Base-by-base conservation (phyloP, 2,113 vertebrate species). In the Podarcis raffonei region DNA sequence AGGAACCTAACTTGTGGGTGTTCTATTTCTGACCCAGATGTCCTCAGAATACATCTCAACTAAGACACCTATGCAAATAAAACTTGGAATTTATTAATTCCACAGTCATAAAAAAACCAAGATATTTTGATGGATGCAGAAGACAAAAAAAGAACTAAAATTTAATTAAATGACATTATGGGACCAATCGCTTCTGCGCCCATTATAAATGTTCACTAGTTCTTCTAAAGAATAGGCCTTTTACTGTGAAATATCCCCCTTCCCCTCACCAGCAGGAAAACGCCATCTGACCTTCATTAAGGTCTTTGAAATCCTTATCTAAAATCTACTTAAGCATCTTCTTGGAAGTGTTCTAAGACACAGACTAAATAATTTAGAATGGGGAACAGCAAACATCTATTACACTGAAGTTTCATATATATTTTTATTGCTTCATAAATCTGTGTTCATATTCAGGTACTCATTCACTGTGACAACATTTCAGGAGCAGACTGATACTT, bases 251-350 rank as follows among this genome's bases (percentile, higher is more conserved):
- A 22, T 9, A 12, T 0, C 5, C 77, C 12, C 78, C n/a, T 72
- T 87, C 35, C 32, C 9, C 57, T 62, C n/a, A 35, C 57, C 81
- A 75, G 83, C 16, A 79, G 79, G 71, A 15, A 25, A 87, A 32
- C 20, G 23, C 65, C 12, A 90, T 77, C 77, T 93, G 23, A 89
- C 59, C 82, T 89, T 89, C 83, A 85, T 74, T 25, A 66, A 81
- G 3, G 13, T 48, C 7, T 79, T 66, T 87, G 84, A 81, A 88
- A 87, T 87, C 22, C 11, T 86, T 68, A 89, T 30, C 76, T 89
- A 25, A 91, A 92, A 91, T 74, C 75, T 79, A 12, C 12, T 89
- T 66, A 76, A 90, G 13, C 9, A 79, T 48, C 2, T 76, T 94
- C 71, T 79, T 16, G 89, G 86, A 74, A 93, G 76, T 78, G 22